A percentile compares a stretch with the other conserved stretches of the same genome.
Conservation (phyloP, 1,140 invertebrate genomes). For the Plodia interpunctella region DNA sequence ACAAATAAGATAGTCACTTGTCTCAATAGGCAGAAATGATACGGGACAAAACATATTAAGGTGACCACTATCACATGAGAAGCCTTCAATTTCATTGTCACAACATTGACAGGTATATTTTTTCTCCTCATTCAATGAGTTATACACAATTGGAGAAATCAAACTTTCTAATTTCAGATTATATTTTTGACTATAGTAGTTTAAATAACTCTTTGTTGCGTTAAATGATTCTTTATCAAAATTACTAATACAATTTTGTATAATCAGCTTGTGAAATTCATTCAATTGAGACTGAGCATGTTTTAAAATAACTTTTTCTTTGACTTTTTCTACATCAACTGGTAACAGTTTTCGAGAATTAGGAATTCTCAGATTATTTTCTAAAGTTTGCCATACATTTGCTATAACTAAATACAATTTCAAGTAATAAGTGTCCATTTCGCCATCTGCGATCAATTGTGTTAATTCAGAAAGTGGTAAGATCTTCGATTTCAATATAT, state of each 20-base stretch:
- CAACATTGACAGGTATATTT: slow-evolving; percentile 52
- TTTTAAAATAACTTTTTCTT: slow-evolving; percentile 41
- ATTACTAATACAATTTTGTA: slow-evolving; percentile 21
- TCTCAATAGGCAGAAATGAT: slow-evolving; percentile 52
- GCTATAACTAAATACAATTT: slow-evolving; percentile 54
- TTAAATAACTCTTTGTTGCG: slow-evolving; percentile 40
- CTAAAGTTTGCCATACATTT: slow-evolving; percentile 36
- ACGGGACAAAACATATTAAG: slow-evolving; percentile 52
- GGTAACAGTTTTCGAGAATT: slow-evolving; percentile 28
- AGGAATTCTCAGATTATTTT: slow-evolving; percentile 27
- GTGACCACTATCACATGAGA: slow-evolving; percentile 47
- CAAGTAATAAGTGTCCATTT: slow-evolving; percentile 42
- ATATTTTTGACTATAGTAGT: slow-evolving; percentile 47
- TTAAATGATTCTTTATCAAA: slow-evolving; percentile 38
- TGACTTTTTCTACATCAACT: slow-evolving; percentile 37
- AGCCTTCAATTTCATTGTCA: slow-evolving; percentile 42
- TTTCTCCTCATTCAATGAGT: slow-evolving; percentile 15
- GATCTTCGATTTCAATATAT: slow-evolving; percentile 40
- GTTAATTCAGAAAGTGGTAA: slow-evolving; percentile 47
- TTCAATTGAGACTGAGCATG: slow-evolving; percentile 40
- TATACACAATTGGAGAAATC: slow-evolving; percentile 22
- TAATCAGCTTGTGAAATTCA: slow-evolving; percentile 29
- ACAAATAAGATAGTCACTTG: slow-evolving; percentile 47
- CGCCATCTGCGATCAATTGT: slow-evolving; percentile 32
- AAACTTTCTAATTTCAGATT: slow-evolving; percentile 26